A percentile compares a stretch with the other conserved stretches of the same genome.
Conservation (phyloP, 2,888 invertebrate species). For the Trichogramma dendrolimi region DNA sequence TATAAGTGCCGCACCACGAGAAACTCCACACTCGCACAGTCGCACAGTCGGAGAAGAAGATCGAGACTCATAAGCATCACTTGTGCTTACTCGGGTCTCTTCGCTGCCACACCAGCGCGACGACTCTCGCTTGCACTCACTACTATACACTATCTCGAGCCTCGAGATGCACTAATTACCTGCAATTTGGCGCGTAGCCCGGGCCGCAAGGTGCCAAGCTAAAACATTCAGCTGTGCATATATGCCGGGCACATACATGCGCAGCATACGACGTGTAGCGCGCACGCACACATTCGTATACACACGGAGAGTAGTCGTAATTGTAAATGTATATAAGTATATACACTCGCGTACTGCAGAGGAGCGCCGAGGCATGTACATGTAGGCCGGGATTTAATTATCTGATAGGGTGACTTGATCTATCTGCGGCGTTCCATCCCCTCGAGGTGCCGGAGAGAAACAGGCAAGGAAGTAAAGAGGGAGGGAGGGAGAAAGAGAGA, state of each 20-base stretch:
- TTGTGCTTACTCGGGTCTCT: background rate
- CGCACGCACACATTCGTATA: background rate
- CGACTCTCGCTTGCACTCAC: background rate
- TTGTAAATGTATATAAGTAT: background rate
- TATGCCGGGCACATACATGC: background rate
- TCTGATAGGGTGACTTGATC: constrained; percentile 41
- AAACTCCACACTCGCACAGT: background rate
- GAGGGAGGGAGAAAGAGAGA: too few relatives aligned
- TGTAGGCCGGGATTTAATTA: constrained; percentile 41
- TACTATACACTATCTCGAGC: constrained; percentile 5
- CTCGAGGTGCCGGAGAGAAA: constrained; percentile 3
- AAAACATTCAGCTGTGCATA: constrained; percentile 36
- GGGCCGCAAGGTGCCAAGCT: constrained; percentile 28
- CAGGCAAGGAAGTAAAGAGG: too few relatives aligned
- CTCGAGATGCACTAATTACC: constrained; percentile 31
- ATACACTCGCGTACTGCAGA: background rate
- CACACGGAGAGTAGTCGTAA: background rate
- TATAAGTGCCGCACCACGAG: background rate
- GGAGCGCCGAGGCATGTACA: constrained; percentile 15
- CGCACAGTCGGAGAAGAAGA: background rate
- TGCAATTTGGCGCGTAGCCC: constrained; percentile 31
- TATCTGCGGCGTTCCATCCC: constrained; percentile 31
- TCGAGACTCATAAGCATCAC: too few relatives aligned
- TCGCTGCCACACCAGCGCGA: background rate
- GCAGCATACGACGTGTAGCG: background rate